Base-by-base conservation (phyloP, 1,140 invertebrate species). In the Monochamus saltuarius region DNA sequence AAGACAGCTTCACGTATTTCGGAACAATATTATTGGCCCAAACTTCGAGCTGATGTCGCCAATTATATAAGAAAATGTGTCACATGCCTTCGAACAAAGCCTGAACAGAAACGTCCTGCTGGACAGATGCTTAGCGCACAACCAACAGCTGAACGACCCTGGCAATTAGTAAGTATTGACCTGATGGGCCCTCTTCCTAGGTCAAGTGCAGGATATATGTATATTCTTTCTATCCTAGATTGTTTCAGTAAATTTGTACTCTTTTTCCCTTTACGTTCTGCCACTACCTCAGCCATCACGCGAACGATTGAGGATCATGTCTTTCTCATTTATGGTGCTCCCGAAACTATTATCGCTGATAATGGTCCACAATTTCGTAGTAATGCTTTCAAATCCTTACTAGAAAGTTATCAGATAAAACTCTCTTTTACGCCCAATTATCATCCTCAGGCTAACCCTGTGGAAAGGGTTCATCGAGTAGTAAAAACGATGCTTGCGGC, bases 401-500 rank as follows among this genome's bases (percentile, higher is more conserved):
- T 6, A 9, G 9, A 13, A 11, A 35, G 46, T 9, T 64, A 56
- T 39, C 6, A 39, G 11, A 45, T 59, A 10, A 56, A 52, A 56
- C 37, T 47, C 1, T 34, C 17, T 1, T 64, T 40, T 40, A 64
- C 38, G 1, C 1, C 56, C 4, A 43, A 37, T 34, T 63, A 63
- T 46, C 55, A 65, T 59, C 49, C 59, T 10, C 55, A 62, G 34
- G 47, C 57, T 9, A 66, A 66, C 42, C 64, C 61, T 0, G 49
- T 49, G 4, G 64, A 66, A 17, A 22, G 56, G n/a, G 42, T 63
- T 0, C 73, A 76, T 55, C 49, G 67, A 19, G 67, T 70, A 9
- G 16, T 76, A 8, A 71, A 70, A 22, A 67, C 64, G 6, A 67
- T 70, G 58, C 49, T 29, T 29, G 22, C 22, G 22, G 22, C 22